Evolutionary conservation across 2,797 vertebrate genomes (phyloP), one percentile per base, ranked within the genome.

Genomic region (Rhodeus uyekii): DNA sequence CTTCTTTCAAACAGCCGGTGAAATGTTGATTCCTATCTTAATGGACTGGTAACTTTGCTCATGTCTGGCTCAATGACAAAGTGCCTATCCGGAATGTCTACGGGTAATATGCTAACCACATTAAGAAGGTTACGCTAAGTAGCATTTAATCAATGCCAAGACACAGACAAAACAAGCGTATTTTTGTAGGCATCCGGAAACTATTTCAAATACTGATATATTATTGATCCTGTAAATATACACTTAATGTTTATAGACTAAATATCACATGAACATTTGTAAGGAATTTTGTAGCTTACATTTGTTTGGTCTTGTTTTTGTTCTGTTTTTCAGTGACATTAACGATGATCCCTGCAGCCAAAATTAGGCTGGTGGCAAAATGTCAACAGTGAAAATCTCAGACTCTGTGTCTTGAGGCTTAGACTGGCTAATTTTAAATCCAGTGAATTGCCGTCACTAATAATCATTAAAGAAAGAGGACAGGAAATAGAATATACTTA

Each of bases 351-450:
- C 5, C 16, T 29, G 34, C 34, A 27, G 32, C 34, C 27, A 32
- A 44, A 29, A 60, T 18, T 12, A n/a, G 10, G 32, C 74, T 58
- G 10, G 34, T 76, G 44, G 76, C 46, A 42, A 75, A 71, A 69
- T 48, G 63, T 78, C 69, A 84, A 65, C 67, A 76, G 68, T 27
- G 34, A 75, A 83, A 46, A 38, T 64, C 81, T 88, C 42, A 77
- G 22, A 38, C 65, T 50, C 74, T 24, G 34, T 84, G 72, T 77
- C 78, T 77, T 36, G 44, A 38, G 79, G 78, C 48, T 68, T 81
- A 76, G 55, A 75, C 46, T 58, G 36, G 75, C 79, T 86, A 86
- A 87, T 83, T 81, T 89, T 84, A 80, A 39, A 61, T 78, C 22
- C 14, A 4, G 6, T 74, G 48, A 36, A 75, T 69, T 84, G 64